Evolutionary conservation across 2,113 vertebrate genomes (phyloP).

Genomic region (Himantopus leucocephalus): DNA sequence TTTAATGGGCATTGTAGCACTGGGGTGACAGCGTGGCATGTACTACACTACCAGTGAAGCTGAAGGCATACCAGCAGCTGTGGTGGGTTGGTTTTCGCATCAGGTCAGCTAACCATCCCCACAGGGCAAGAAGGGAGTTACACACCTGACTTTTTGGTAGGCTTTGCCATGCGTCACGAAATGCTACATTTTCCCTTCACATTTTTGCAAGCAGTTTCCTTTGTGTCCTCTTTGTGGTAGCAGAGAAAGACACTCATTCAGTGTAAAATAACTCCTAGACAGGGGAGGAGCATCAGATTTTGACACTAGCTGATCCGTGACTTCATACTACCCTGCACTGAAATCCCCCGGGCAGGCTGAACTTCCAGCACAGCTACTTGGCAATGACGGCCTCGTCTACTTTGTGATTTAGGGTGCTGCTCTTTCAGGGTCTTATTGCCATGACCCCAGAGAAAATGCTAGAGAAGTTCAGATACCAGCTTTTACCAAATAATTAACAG

Average conservation of each 20-base stretch:
- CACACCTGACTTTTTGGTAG: neutral
- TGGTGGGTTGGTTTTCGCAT: neutral
- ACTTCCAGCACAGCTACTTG: neutral
- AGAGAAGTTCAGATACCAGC: neutral
- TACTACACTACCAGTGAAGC: neutral
- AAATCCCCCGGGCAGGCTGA: accelerated
- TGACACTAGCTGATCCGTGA: neutral
- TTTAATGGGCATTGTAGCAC: neutral
- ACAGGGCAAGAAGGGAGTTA: neutral
- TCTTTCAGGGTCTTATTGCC: neutral
- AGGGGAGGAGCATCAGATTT: neutral
- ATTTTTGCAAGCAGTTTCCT: neutral
- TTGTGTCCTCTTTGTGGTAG: neutral
- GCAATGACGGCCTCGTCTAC: neutral
- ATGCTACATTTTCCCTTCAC: neutral
- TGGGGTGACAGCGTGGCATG: accelerated
- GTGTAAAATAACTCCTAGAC: accelerated
- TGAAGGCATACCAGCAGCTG: neutral
- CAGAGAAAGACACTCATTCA: neutral
- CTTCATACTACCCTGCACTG: neutral
- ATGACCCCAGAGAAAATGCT: neutral
- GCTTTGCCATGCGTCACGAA: accelerated
- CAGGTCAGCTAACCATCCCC: neutral
- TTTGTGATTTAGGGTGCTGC: neutral
- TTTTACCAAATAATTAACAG: neutral